Evolutionary conservation across 2,888 invertebrate species (phyloP).

Genomic region (Glaucopsyche alexis): DNA sequence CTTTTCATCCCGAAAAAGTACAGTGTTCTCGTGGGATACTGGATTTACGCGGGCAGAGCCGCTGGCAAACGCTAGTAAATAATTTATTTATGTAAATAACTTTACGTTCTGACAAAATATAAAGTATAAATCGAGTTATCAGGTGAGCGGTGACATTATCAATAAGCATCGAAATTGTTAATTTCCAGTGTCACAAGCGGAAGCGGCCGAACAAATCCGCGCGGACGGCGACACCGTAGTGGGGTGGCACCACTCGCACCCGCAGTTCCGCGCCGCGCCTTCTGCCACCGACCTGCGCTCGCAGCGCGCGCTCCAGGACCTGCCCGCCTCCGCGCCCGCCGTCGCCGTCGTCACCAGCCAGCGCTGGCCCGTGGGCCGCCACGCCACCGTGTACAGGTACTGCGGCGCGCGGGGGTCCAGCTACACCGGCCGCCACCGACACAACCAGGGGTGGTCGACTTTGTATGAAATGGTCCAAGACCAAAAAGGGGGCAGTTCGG

Average conservation of each 20-base stretch:
- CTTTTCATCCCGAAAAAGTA: too few species aligned
- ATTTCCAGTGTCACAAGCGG: conserved; percentile 61
- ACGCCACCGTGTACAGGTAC: conserved; percentile 76
- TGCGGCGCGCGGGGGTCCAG: neutral
- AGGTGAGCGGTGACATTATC: too few species aligned
- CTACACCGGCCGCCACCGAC: neutral
- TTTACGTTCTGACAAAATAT: too few species aligned
- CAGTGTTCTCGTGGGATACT: too few species aligned
- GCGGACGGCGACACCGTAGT: conserved; percentile 80
- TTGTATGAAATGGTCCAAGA: too few species aligned
- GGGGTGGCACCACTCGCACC: conserved; percentile 91
- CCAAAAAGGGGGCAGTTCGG: too few species aligned
- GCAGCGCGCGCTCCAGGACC: conserved; percentile 76
- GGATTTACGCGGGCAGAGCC: too few species aligned
- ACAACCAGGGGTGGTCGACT: too few species aligned
- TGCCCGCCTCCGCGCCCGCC: conserved; percentile 69
- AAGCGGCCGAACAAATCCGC: neutral
- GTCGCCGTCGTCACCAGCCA: conserved; percentile 84
- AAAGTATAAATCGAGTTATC: too few species aligned
- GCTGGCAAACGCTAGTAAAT: too few species aligned
- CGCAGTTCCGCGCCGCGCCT: conserved; percentile 84
- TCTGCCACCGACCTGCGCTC: conserved; percentile 84
- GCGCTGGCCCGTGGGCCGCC: conserved; percentile 70
- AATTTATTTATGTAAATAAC: too few species aligned
- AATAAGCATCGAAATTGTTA: too few species aligned